phyloP scores from a whole-genome alignment of 2,888 invertebrate genomes.

The Oeneis ivallda region DNA sequence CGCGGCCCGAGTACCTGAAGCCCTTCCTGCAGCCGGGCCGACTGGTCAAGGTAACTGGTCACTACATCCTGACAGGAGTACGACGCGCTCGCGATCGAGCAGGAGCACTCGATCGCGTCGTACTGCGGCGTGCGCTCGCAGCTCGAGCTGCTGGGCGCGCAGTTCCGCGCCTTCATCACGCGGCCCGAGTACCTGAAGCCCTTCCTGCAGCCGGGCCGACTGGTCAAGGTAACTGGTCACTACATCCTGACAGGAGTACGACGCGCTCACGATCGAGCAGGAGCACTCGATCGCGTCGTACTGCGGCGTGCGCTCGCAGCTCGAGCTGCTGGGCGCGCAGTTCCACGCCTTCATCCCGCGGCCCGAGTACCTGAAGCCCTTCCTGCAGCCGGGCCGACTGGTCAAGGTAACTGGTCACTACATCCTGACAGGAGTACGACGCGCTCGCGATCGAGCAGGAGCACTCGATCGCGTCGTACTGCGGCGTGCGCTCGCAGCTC shows the following conservation, averaged over 20 bases:
- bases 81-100: constrained; percentile 83
- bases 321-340: constrained; percentile 87
- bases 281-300: constrained; percentile 91
- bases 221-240: constrained; percentile 88
- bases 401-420: constrained; percentile 87
- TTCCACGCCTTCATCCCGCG: constrained; percentile 91
- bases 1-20: constrained; percentile 92
- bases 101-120: constrained; percentile 88
- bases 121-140: constrained; percentile 94
- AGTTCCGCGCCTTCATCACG: constrained; percentile 90
- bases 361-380: constrained; percentile 94
- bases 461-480: no score
- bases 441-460: no score
- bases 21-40: constrained; percentile 98
- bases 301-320: constrained; percentile 90
- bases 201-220: constrained; percentile 96
- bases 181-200: constrained; percentile 94
- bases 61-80: constrained; percentile 72
- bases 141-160: constrained; percentile 86
- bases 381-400: constrained; percentile 96
- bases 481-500: no score
- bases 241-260: constrained; percentile 72
- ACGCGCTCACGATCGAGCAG: constrained; percentile 84
- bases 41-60: constrained; percentile 89
- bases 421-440: no score